Base-by-base conservation (phyloP, 2,797 vertebrate genomes). In the Karalla daura region DNA sequence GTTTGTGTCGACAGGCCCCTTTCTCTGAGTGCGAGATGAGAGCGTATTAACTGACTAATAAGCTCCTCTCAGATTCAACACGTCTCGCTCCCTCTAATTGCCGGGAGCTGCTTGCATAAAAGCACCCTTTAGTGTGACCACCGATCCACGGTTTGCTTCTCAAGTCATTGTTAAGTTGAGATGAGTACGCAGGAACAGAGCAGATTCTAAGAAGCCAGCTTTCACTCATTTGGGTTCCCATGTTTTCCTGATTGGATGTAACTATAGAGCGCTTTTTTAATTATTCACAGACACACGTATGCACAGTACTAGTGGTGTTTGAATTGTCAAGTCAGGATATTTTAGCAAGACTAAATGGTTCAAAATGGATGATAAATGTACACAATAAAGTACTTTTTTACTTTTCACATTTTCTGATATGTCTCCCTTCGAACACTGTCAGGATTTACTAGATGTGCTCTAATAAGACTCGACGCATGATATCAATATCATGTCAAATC, bases 281-380 rank as follows among this genome's bases (percentile, higher is more conserved):
- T 86, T 74, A 80, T 83, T 71, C 58, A 83, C 27, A 41, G 36
- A 61, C 20, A 28, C 23, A 69, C 52, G 39, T n/a, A 61, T 15
- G 53, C 52, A 59, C 52, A 27, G 13, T 18, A 39, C 25, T 50
- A 18, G 2, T 65, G 27, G 37, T 36, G 18, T 59, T 69, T 71
- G 43, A 45, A 36, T 41, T 66, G 37, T 33, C 59, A 27, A 54
- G 60, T 70, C 18, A 0, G 44, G 73, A 47, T 68, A 67, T 74
- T 68, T 68, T 43, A 74, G 32, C 23, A 10, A 13, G 30, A 61
- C 39, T 72, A 70, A 70, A 49, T 10, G 13, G 47, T 46, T 24
- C 50, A 68, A 74, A 32, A 68, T 51, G 27, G 37, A 47, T 41
- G 24, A 68, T 47, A 28, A 75, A 71, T 7, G 17, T 21, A 27